Percentiles rank a stretch among this genome's conserved stretches.
phyloP scores from a whole-genome alignment of 2,888 invertebrate species.

The Ochropleura plecta region DNA sequence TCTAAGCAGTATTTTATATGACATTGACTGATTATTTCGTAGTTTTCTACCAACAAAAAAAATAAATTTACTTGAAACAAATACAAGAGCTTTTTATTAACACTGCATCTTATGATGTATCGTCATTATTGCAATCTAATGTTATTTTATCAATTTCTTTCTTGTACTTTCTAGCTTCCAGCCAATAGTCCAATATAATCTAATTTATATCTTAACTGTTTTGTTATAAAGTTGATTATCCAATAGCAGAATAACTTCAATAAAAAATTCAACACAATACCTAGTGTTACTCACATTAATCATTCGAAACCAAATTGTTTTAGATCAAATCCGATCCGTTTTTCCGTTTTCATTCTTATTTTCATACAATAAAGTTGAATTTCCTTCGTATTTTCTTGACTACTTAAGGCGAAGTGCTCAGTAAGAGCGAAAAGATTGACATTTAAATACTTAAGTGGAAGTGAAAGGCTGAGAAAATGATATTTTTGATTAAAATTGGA shows the following conservation, averaged over 20 bases:
- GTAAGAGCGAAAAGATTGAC: constrained; percentile 86
- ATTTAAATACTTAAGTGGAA: constrained; percentile 90
- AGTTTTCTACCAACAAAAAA: constrained; percentile 33
- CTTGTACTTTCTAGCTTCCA: constrained; percentile 81
- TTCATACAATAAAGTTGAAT: constrained; percentile 63
- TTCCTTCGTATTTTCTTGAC: constrained; percentile 47
- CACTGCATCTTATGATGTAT: constrained; percentile 63
- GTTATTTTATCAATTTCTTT: constrained; percentile 84
- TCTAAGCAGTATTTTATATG: constrained; percentile 22
- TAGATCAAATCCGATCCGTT: constrained; percentile 69
- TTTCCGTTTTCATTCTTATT: constrained; percentile 68
- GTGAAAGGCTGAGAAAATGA: constrained; percentile 88
- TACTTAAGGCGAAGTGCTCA: constrained; percentile 78
- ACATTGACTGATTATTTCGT: constrained; percentile 60
- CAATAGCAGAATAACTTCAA: constrained; percentile 39
- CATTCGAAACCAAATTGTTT: constrained; percentile 88
- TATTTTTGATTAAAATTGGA: constrained; percentile 91
- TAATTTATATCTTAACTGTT: constrained; percentile 50
- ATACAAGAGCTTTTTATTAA: constrained; percentile 69
- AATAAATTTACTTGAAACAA: constrained; percentile 52
- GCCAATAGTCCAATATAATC: constrained; percentile 54
- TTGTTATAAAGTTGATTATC: constrained; percentile 64
- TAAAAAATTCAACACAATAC: constrained; percentile 76
- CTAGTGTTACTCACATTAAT: constrained; percentile 85
- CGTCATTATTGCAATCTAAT: constrained; percentile 80